phyloP scores from a whole-genome alignment of 2,888 invertebrate species.

The Lissonota sp. region DNA sequence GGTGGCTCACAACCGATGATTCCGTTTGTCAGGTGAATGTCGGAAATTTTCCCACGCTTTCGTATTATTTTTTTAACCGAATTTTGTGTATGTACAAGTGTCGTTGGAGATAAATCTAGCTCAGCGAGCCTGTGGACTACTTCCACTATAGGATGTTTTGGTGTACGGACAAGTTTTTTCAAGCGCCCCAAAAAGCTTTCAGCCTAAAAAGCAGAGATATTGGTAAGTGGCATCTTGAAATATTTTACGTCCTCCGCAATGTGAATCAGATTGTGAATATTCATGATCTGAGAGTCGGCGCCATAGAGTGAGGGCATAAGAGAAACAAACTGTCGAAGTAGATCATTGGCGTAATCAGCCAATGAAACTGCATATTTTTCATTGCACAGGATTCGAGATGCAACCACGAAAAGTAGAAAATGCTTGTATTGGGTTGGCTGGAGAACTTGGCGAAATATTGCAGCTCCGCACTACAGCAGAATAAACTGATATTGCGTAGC shows the following conservation, averaged over 20 bases:
- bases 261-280: slow-evolving; percentile 26
- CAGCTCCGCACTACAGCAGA: slow-evolving; percentile 34
- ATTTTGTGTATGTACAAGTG: neutral
- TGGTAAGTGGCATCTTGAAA: slow-evolving; percentile 53
- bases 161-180: slow-evolving; percentile 35
- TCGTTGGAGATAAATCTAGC: neutral
- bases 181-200: slow-evolving; percentile 50
- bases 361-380: neutral
- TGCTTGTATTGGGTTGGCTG: slow-evolving; percentile 6
- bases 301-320: slow-evolving; percentile 24
- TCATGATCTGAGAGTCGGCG: slow-evolving; percentile 9
- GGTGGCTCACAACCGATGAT: slow-evolving; percentile 1
- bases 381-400: slow-evolving; percentile 4
- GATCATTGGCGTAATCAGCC: slow-evolving; percentile 5
- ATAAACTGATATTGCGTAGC: slow-evolving; percentile 69
- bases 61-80: neutral
- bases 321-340: slow-evolving; percentile 3
- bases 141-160: slow-evolving; percentile 3
- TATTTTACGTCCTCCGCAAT: slow-evolving; percentile 18
- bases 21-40: neutral
- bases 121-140: neutral
- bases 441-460: neutral
- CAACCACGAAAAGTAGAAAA: slow-evolving; percentile 11
- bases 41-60: neutral
- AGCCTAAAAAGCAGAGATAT: slow-evolving; percentile 52